phyloP scores from a whole-genome alignment of 2,888 invertebrate species.

The Apamea epomidion region DNA sequence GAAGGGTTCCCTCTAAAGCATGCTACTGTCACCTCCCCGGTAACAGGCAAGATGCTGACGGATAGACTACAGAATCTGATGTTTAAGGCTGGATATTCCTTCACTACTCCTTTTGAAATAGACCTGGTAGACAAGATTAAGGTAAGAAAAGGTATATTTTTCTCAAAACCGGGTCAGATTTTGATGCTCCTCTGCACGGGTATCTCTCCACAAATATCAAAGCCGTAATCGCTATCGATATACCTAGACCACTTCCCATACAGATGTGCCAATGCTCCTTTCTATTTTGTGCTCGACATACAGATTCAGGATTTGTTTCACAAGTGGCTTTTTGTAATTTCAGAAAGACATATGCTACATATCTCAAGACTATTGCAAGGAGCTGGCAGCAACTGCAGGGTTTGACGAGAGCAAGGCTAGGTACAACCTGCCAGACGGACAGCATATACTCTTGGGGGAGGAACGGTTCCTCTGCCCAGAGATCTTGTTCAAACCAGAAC shows the following conservation, averaged over 20 bases:
- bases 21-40: constrained; percentile 95
- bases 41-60: constrained; percentile 95
- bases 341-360: constrained; percentile 81
- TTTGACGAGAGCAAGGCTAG: constrained; percentile 94
- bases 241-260: background rate
- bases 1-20: constrained; percentile 94
- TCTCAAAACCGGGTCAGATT: background rate
- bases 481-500: constrained; percentile 95
- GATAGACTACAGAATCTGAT: constrained; percentile 96
- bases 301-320: background rate
- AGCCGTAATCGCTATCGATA: background rate
- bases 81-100: constrained; percentile 95
- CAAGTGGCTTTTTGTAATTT: constrained; percentile 71
- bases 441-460: constrained; percentile 93
- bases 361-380: constrained; percentile 73
- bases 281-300: background rate
- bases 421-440: constrained; percentile 97
- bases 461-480: constrained; percentile 96
- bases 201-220: background rate
- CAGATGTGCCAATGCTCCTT: no score
- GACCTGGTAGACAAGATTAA: constrained; percentile 98
- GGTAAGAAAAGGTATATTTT: constrained; percentile 87
- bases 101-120: constrained; percentile 96
- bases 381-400: constrained; percentile 79
- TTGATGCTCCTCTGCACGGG: background rate